Percentiles rank a stretch among this genome's conserved stretches.
Evolutionary conservation across 1,140 invertebrate species (phyloP).

Genomic region (Ylistrum balloti): DNA sequence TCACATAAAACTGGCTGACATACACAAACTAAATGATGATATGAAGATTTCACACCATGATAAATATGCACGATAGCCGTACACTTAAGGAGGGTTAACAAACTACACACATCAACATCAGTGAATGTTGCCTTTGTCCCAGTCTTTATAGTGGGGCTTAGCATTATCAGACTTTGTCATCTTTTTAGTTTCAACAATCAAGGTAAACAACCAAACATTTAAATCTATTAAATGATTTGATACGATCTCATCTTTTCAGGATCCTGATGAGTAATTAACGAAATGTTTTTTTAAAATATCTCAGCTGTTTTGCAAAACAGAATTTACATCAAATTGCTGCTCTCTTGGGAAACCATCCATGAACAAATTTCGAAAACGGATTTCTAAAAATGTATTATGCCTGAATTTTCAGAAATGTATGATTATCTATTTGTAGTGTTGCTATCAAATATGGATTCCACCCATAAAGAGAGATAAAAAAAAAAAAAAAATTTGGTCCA

Average conservation of each 20-base stretch:
- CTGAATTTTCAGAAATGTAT: neutral
- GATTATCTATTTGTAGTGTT: neutral
- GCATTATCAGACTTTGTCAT: too few species aligned
- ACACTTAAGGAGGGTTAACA: neutral
- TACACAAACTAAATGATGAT: neutral
- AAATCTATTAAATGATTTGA: neutral
- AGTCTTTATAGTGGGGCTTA: too few species aligned
- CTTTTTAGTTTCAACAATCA: neutral
- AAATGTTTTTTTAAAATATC: neutral
- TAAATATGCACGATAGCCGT: neutral
- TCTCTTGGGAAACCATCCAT: neutral
- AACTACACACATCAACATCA: neutral
- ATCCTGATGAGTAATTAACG: neutral
- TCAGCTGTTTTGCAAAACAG: neutral
- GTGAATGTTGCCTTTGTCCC: neutral
- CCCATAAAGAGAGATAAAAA: neutral
- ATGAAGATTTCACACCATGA: neutral
- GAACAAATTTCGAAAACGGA: too few species aligned
- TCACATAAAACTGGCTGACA: neutral
- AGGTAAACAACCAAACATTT: neutral
- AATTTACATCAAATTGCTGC: neutral
- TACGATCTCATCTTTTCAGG: neutral
- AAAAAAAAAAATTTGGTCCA: constrained; percentile 8
- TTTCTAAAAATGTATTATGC: too few species aligned
- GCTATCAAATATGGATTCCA: neutral